Conservation (phyloP, 1,140 invertebrate genomes). For the Bombus pascuorum region DNA sequence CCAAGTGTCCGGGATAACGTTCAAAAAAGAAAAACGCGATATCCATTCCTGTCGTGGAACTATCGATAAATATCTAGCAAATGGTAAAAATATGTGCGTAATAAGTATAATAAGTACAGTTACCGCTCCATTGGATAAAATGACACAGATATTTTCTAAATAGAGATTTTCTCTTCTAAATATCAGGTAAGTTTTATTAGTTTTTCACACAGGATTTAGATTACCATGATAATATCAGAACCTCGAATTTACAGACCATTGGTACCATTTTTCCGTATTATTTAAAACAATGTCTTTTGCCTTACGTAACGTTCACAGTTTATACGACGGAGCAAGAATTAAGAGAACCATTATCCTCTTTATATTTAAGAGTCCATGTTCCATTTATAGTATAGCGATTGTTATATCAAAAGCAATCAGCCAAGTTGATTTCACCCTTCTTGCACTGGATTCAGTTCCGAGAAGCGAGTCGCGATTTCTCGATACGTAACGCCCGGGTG, state of each 20-base stretch:
- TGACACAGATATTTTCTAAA: too few species aligned
- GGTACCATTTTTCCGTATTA: background rate
- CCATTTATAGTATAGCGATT: background rate
- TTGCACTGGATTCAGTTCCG: background rate
- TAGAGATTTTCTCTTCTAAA: too few species aligned
- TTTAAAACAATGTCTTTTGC: background rate
- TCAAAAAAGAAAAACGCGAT: too few species aligned
- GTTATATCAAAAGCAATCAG: background rate
- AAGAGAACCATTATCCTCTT: background rate
- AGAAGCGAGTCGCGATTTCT: background rate
- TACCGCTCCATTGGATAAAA: too few species aligned
- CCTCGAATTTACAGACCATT: background rate
- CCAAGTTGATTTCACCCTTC: background rate
- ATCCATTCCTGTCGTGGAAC: too few species aligned
- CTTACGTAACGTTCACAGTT: background rate
- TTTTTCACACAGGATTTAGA: too few species aligned
- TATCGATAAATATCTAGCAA: too few species aligned
- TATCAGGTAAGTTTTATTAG: too few species aligned
- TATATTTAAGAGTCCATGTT: background rate
- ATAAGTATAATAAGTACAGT: too few species aligned
- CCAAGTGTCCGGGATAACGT: accelerated
- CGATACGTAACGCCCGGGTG: constrained; percentile 10
- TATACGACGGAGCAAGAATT: background rate
- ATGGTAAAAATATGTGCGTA: too few species aligned
- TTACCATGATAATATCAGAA: too few species aligned